Percentiles rank a stretch among this genome's conserved stretches.
These are phyloP conservation scores for Cryptocheilus praepositus DNA, from an alignment of 2,888 invertebrate genomes.

Conservation along the genomic window DNA sequence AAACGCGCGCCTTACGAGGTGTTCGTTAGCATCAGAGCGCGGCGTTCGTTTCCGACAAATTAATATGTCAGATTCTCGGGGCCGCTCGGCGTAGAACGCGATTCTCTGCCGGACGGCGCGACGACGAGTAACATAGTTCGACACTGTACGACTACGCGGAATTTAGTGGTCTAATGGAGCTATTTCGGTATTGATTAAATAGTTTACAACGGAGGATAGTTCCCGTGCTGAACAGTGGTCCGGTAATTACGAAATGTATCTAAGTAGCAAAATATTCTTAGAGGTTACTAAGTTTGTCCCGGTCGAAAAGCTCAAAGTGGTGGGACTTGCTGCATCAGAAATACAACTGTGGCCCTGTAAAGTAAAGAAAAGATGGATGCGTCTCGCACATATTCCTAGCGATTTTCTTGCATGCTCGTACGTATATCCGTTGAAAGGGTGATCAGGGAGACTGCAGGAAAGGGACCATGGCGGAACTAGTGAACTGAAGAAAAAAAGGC, in stretches of 20 bases:
- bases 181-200: neutral
- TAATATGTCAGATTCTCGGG: too few species aligned
- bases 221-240: neutral
- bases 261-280: too few species aligned
- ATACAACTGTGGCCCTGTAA: constrained; percentile 16
- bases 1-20: constrained; percentile 18
- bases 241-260: neutral
- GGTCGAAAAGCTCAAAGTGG: constrained; percentile 19
- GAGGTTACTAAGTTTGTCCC: too few species aligned
- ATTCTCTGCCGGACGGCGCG: too few species aligned
- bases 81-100: too few species aligned
- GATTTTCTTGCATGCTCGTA: too few species aligned
- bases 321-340: constrained; percentile 29
- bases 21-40: constrained; percentile 22
- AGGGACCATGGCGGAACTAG: too few species aligned
- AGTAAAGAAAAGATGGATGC: neutral
- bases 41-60: neutral
- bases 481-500: neutral
- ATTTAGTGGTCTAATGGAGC: constrained; percentile 1
- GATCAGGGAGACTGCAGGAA: neutral
- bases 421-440: too few species aligned
- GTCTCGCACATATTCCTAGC: constrained; percentile 14
- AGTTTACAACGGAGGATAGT: constrained; percentile 4
- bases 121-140: too few species aligned
- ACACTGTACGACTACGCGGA: too few species aligned